Evolutionary conservation across 2,797 vertebrate species (phyloP), one percentile per base, ranked within the genome.

Genomic region (Anomalospiza imberbis): DNA sequence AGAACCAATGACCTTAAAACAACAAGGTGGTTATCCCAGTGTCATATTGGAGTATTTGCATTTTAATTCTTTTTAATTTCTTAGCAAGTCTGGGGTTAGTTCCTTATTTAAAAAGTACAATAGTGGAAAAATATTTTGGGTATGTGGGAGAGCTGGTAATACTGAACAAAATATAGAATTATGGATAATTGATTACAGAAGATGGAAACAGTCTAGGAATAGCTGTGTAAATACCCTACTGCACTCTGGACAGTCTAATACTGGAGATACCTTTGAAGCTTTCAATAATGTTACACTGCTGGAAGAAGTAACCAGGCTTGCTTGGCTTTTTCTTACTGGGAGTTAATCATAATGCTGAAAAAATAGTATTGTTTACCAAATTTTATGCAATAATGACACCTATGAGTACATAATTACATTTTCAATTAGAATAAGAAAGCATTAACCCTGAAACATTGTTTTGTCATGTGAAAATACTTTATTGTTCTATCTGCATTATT

Each of bases 401-500:
- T 94, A 7, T 54, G 53, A 93, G n/a, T 70, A 76, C 11, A 12
- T 66, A 88, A 74, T 88, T 89, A 28, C 24, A 21, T 77, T 95
- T 93, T 54, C 50, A 72, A 87, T 89, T 72, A 80, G 77, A 77
- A 65, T 90, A 80, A 83, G 79, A 66, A 90, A 84, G 28, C 54
- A 25, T 51, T 55, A 88, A 89, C 24, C 29, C 22, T 68, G 54
- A 63, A 75, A 24, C 48, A 40, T 51, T 85, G 34, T 85, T 68
- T 82, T 93, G 40, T 94, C 73, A 63, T 54, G 50, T 74, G 82
- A 61, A 63, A 95, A 42, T 94, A 78, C 66, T 71, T 95, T 63
- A 83, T 94, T 94, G 51, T 80, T 93, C 61, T 90, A 67, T 78
- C 60, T 91, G 28, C 48, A 51, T 96, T 97, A 80, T 91, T 97